Evolutionary conservation across 1,140 invertebrate genomes (phyloP).

Genomic region (Zaprionus nigranus): DNA sequence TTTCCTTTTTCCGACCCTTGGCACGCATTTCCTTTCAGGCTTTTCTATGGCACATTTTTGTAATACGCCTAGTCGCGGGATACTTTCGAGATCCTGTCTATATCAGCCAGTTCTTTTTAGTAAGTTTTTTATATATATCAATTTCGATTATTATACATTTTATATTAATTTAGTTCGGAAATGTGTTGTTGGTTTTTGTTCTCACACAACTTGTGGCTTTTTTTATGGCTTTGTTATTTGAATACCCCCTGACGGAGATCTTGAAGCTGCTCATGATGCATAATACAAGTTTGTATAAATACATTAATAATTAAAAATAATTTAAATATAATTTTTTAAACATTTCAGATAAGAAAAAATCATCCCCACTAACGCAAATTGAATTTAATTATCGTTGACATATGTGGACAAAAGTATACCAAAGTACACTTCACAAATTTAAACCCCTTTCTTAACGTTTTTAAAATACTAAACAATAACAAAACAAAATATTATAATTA

Average conservation of each 20-base stretch:
- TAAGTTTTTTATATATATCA: constrained; percentile 19
- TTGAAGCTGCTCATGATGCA: constrained; percentile 32
- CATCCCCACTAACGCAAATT: constrained; percentile 9
- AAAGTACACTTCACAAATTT: no score
- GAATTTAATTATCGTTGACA: constrained; percentile 14
- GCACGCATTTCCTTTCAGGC: constrained; percentile 73
- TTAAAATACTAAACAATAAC: neutral
- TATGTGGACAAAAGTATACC: neutral
- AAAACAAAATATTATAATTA: neutral
- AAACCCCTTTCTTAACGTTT: neutral
- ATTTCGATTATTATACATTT: neutral
- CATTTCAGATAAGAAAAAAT: constrained; percentile 18
- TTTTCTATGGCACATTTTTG: constrained; percentile 72
- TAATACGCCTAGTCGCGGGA: constrained; percentile 56
- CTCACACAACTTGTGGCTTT: constrained; percentile 56
- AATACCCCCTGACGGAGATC: constrained; percentile 62
- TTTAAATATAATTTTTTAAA: neutral
- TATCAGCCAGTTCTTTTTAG: constrained; percentile 51
- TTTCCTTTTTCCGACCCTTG: constrained; percentile 60
- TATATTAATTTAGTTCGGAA: constrained; percentile 41
- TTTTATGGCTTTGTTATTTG: constrained; percentile 50
- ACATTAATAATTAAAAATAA: neutral
- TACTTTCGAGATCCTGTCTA: constrained; percentile 65
- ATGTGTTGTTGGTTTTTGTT: constrained; percentile 43
- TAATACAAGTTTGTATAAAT: constrained; percentile 16